Conservation (phyloP, 2,888 invertebrate genomes). For the Tolmerus cingulatus region DNA sequence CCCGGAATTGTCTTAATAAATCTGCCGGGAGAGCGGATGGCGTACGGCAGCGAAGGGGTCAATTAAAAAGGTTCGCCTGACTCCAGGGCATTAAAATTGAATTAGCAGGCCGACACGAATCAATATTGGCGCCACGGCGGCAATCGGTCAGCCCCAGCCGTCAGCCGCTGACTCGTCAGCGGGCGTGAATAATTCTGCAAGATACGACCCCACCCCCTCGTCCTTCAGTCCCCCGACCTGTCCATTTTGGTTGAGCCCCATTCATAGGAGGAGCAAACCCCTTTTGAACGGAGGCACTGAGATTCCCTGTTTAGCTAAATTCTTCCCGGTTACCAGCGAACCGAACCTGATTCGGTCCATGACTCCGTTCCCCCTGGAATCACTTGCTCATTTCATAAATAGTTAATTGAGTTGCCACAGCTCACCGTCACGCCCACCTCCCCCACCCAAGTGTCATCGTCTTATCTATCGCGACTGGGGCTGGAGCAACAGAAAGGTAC, state of each 20-base stretch:
- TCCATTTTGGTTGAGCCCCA: background rate
- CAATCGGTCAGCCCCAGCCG: background rate
- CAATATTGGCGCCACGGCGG: background rate
- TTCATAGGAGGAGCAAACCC: slow-evolving; percentile 3
- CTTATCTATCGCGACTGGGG: background rate
- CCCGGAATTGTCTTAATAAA: background rate
- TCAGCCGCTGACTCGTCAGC: background rate
- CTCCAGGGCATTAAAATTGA: background rate
- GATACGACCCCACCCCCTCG: background rate
- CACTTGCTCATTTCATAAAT: slow-evolving; percentile 27
- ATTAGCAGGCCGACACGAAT: background rate
- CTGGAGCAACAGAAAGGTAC: background rate
- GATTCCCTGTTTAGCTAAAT: background rate
- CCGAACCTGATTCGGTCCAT: background rate
- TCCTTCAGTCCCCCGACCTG: background rate
- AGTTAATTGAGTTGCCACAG: slow-evolving; percentile 32
- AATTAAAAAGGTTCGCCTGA: background rate
- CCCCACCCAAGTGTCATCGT: background rate
- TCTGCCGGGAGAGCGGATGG: background rate
- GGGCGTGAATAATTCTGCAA: background rate
- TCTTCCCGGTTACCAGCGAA: background rate
- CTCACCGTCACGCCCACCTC: background rate
- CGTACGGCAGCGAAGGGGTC: background rate
- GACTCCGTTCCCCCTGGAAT: background rate
- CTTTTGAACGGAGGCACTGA: background rate